Evolutionary conservation across 2,888 invertebrate genomes (phyloP), one percentile per base, ranked within the genome.

Genomic region (Macaria notata): DNA sequence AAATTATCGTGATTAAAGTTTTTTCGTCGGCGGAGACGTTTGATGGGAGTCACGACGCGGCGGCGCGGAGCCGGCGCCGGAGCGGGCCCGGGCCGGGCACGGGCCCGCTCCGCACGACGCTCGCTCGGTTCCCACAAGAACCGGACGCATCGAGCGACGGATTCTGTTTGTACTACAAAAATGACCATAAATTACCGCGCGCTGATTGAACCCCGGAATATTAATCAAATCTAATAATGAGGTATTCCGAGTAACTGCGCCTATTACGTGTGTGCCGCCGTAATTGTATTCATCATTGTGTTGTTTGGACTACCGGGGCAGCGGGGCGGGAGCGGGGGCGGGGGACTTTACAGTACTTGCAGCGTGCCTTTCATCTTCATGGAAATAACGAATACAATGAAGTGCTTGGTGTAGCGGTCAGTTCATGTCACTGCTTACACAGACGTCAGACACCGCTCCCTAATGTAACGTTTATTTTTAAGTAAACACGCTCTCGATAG

Each of bases 1-100:
- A 65, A 60, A 68, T 64, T 61, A 59, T 64, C 64, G 63, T 70
- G 55, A 51, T 62, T 59, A 63, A 50, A 59, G 57, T 65, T 68
- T 65, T 70, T 64, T 62, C 19, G 49, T 59, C 56, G 54, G 45
- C 50, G n/a, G 48, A 49, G 49, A 49, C 54, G 50, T 49, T 54
- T 9, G 42, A 54, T 39, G 56, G 55, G 59, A 60, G 57, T 59
- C 58, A 63, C 56, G 59, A 61, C 56, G 39, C 54, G 51, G 8
- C 41, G 33, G 8, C 8, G n/a, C 41, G 38, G 3, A 6, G 30
- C 31, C 19, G 52, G 46, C 48, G 47, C 30, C 52, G 30, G 36
- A 8, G n/a, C 7, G 46, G 31, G 7, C 41, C 6, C 29, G 42
- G 42, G 9, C 4, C 42, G 9, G 42, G 3, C 7, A 9, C 42